Conservation (phyloP, 2,888 invertebrate species). For the Watsonalla binaria region DNA sequence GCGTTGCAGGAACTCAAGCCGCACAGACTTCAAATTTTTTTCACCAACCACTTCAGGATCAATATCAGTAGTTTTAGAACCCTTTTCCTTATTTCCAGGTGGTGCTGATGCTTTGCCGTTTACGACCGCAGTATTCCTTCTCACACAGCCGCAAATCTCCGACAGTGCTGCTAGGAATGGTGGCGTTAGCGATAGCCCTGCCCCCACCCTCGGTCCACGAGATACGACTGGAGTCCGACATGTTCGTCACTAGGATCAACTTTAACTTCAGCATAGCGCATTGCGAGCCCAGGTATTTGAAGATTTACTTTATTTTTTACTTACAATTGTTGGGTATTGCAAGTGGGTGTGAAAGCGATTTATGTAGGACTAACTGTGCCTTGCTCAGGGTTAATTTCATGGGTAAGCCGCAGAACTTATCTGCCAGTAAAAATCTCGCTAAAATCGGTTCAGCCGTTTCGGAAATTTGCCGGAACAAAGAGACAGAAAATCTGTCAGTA, state of each 20-base stretch:
- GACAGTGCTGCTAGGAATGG: constrained; percentile 94
- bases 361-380: no score
- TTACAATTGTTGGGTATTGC: neutral
- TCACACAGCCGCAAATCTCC: constrained; percentile 93
- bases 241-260: constrained; percentile 97
- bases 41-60: neutral
- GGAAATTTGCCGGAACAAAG: no score
- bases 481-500: no score
- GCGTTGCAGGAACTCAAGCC: no score
- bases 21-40: no score
- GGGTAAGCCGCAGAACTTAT: no score
- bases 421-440: no score
- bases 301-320: constrained; percentile 2
- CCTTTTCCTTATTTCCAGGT: constrained; percentile 82
- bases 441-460: no score
- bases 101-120: constrained; percentile 92
- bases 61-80: neutral
- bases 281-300: constrained; percentile 93
- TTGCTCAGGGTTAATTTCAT: no score
- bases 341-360: no score
- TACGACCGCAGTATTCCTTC: constrained; percentile 95
- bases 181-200: constrained; percentile 95
- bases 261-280: constrained; percentile 98
- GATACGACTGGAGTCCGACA: constrained; percentile 95
- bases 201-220: constrained; percentile 98